Conservation (phyloP, 1,140 invertebrate genomes). For the silkworm (Bombyx mori) region DNA sequence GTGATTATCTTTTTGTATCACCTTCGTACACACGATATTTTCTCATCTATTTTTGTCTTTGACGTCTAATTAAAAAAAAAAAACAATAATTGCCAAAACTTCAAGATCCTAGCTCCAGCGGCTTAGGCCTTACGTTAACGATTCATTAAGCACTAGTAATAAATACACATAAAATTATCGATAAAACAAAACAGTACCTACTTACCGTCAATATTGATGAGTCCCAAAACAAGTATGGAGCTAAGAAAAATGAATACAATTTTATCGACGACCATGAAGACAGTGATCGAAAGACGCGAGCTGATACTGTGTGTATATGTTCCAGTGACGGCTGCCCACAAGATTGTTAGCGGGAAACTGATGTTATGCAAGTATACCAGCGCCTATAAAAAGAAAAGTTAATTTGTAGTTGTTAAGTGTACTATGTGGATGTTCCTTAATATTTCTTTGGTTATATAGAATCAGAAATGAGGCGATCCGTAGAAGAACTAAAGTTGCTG, state of each 20-base stretch:
- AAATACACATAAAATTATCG: neutral
- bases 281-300: neutral
- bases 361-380: conserved; percentile 6
- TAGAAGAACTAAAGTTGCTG: too few species aligned
- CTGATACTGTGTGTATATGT: neutral
- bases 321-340: conserved; percentile 1
- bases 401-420: neutral
- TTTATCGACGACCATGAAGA: conserved; percentile 3
- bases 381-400: conserved; percentile 5
- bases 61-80: too few species aligned
- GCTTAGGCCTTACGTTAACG: too few species aligned
- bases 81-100: too few species aligned
- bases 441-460: too few species aligned
- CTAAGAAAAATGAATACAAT: neutral
- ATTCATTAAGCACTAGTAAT: neutral
- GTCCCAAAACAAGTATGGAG: neutral
- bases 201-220: conserved; percentile 11
- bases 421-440: too few species aligned
- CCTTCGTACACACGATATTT: too few species aligned
- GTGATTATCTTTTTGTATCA: too few species aligned
- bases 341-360: neutral
- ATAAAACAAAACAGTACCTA: neutral
- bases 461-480: too few species aligned
- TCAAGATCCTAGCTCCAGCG: too few species aligned
- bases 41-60: too few species aligned